These are phyloP conservation scores for Pedetes capensis DNA, from an alignment of 2,113 vertebrate genomes.

Conservation along the genomic window DNA sequence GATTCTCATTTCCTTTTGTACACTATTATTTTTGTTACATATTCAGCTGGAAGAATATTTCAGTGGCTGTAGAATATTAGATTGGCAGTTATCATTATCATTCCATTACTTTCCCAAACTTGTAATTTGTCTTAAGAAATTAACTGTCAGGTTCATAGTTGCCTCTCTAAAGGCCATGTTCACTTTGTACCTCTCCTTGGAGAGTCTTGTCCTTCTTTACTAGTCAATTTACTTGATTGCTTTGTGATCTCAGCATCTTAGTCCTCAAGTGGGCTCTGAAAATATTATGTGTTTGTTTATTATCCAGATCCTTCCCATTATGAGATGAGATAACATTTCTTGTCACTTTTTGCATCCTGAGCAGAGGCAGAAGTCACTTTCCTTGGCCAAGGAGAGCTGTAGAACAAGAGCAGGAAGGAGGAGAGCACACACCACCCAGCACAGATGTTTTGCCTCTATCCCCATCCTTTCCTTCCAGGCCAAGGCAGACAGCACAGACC, in stretches of 20 bases:
- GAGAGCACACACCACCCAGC: background rate
- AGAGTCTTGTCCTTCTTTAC: background rate
- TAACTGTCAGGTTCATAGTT: background rate
- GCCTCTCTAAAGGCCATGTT: background rate
- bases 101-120: background rate
- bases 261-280: background rate
- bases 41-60: background rate
- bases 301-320: background rate
- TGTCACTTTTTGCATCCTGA: background rate
- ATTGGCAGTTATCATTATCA: background rate
- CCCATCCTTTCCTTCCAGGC: background rate
- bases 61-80: background rate
- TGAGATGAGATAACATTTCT: background rate
- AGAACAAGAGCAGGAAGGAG: background rate
- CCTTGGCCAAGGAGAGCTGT: too few relatives aligned
- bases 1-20: background rate
- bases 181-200: background rate
- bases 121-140: background rate
- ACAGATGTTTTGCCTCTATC: background rate
- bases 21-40: background rate
- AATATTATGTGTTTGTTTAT: background rate
- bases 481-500: too few relatives aligned
- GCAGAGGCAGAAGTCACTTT: background rate
- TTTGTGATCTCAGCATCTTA: background rate
- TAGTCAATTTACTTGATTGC: background rate